A percentile compares a stretch with the other conserved stretches of the same genome.
These are phyloP conservation scores for Mionectes olivaceus DNA, from an alignment of 2,797 vertebrate genomes.

Conservation along the genomic window DNA sequence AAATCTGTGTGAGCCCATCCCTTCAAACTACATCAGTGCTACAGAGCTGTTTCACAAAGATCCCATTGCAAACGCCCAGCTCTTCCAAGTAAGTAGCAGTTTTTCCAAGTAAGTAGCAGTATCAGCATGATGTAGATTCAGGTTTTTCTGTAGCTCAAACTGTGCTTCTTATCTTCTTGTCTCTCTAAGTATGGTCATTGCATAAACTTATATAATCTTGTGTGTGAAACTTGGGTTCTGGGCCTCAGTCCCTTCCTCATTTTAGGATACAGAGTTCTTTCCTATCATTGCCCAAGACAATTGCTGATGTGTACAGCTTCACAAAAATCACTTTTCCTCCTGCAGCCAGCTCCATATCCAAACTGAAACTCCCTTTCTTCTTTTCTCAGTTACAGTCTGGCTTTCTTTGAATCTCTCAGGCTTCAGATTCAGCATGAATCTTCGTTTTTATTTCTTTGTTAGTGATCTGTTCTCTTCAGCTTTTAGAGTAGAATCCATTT, in stretches of 20 bases:
- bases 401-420: not conserved
- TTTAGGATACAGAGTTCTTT: not conserved
- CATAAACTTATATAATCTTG: not conserved
- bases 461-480: not conserved
- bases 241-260: not conserved
- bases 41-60: slow-evolving; percentile 84
- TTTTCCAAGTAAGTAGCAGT: slow-evolving; percentile 87
- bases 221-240: not conserved
- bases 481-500: not conserved
- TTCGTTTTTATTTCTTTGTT: not conserved
- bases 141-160: not conserved
- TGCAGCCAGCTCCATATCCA: not conserved
- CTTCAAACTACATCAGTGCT: slow-evolving; percentile 81
- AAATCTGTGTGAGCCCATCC: slow-evolving; percentile 68
- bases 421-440: not conserved
- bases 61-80: slow-evolving; percentile 84
- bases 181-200: not conserved
- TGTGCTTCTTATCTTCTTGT: not conserved
- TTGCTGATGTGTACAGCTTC: not conserved
- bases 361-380: not conserved
- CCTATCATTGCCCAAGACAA: not conserved
- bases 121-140: rapidly evolving
- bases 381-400: not conserved
- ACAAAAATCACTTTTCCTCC: not conserved
- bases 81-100: slow-evolving; percentile 91